Conservation (phyloP, 2,888 invertebrate genomes). For the Phengaris arion region DNA sequence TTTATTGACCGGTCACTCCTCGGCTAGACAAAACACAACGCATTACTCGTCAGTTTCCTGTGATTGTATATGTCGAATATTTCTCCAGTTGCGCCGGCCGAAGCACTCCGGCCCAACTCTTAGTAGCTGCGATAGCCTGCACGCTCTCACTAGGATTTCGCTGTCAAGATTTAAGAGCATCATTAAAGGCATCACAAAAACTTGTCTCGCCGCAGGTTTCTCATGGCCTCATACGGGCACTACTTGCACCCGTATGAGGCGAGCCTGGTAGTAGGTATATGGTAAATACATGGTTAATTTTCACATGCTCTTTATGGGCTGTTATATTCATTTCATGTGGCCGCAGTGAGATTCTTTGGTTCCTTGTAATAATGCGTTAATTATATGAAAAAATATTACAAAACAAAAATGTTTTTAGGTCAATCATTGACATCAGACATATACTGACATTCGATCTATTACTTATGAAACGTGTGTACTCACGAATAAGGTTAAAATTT, state of each 20-base stretch:
- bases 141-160: conserved; percentile 7
- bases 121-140: too few relatives aligned
- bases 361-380: neutral
- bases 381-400: neutral
- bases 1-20: too few relatives aligned
- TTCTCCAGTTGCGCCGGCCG: too few relatives aligned
- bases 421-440: too few relatives aligned
- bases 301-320: neutral
- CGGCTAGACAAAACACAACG: too few relatives aligned
- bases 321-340: conserved; percentile 3
- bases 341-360: neutral
- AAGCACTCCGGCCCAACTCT: too few relatives aligned
- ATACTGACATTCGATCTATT: too few relatives aligned
- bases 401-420: too few relatives aligned
- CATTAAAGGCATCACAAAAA: neutral
- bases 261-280: neutral
- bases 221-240: neutral
- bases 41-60: too few relatives aligned
- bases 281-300: conserved; percentile 23
- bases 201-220: neutral
- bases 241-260: neutral
- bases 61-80: too few relatives aligned
- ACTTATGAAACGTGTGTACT: too few relatives aligned
- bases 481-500: too few relatives aligned
- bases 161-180: conserved; percentile 16